Conservation (phyloP, 2,113 vertebrate species). For the Hipposideros armiger region DNA sequence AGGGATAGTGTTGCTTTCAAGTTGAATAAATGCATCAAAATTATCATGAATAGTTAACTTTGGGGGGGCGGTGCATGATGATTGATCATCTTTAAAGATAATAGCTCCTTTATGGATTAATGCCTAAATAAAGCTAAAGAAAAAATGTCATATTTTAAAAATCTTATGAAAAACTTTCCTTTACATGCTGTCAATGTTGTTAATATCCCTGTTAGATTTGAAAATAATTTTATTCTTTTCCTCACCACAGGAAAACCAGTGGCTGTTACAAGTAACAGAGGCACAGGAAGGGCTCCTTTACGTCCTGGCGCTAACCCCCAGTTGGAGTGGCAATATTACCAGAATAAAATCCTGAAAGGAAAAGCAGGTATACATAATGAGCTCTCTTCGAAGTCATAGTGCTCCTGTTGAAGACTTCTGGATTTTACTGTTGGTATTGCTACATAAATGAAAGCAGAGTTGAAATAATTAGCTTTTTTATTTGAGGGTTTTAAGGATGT, state of each 20-base stretch:
- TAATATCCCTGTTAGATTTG: constrained; percentile 50
- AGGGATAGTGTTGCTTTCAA: not conserved
- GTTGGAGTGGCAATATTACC: constrained; percentile 95
- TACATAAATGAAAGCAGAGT: constrained; percentile 34
- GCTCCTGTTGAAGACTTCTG: constrained; percentile 48
- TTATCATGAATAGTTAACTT: constrained; percentile 26
- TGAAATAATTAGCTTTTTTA: constrained; percentile 43
- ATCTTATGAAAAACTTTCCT: not conserved
- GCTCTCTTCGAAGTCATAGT: constrained; percentile 58
- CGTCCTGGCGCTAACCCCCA: constrained; percentile 93
- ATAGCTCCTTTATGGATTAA: not conserved
- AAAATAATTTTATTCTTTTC: constrained; percentile 73
- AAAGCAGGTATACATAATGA: constrained; percentile 89
- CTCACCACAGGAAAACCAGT: constrained; percentile 93
- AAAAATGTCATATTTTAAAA: not conserved
- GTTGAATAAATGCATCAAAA: constrained; percentile 1
- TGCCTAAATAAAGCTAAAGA: not conserved
- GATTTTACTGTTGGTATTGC: constrained; percentile 5
- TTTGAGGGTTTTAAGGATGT: not conserved
- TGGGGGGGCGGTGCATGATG: not conserved
- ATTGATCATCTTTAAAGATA: not conserved
- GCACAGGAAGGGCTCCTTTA: constrained; percentile 89
- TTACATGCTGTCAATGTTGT: constrained; percentile 53
- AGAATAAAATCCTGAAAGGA: constrained; percentile 90
- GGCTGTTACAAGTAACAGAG: constrained; percentile 98